Percentiles rank a stretch among this genome's conserved stretches.
Evolutionary conservation across 2,888 invertebrate genomes (phyloP).

Genomic region (Anoncus sp.): DNA sequence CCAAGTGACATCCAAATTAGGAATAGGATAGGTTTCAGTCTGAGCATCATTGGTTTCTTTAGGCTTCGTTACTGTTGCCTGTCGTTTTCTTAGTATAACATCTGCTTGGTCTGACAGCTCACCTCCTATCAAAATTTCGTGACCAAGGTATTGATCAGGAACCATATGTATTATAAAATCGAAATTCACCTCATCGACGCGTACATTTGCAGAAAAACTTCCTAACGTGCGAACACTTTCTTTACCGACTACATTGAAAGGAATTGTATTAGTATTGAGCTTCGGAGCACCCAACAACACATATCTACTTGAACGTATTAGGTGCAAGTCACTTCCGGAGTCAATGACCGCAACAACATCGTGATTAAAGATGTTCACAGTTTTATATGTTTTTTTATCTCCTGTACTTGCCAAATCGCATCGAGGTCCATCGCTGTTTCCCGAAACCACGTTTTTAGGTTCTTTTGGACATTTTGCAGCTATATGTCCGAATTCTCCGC

Average conservation of each 20-base stretch:
- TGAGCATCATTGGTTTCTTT: too few relatives aligned
- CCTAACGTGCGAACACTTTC: not conserved
- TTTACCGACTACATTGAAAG: not conserved
- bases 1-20: too few relatives aligned
- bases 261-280: not conserved
- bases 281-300: not conserved
- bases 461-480: not conserved
- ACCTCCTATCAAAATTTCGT: constrained; percentile 7
- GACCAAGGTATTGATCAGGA: constrained; percentile 10
- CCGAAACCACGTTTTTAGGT: not conserved
- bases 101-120: constrained; percentile 7
- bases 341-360: not conserved
- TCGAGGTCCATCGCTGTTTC: not conserved
- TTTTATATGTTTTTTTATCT: not conserved
- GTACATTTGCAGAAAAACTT: not conserved
- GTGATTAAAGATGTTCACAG: not conserved
- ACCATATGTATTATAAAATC: constrained; percentile 8
- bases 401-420: not conserved
- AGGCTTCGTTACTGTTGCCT: not conserved
- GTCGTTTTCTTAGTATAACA: not conserved
- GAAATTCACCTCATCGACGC: not conserved
- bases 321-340: not conserved
- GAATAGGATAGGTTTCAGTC: too few relatives aligned
- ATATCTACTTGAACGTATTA: not conserved
- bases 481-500: not conserved